phyloP scores from a whole-genome alignment of 2,113 vertebrate genomes.

The Leuciscus idus region DNA sequence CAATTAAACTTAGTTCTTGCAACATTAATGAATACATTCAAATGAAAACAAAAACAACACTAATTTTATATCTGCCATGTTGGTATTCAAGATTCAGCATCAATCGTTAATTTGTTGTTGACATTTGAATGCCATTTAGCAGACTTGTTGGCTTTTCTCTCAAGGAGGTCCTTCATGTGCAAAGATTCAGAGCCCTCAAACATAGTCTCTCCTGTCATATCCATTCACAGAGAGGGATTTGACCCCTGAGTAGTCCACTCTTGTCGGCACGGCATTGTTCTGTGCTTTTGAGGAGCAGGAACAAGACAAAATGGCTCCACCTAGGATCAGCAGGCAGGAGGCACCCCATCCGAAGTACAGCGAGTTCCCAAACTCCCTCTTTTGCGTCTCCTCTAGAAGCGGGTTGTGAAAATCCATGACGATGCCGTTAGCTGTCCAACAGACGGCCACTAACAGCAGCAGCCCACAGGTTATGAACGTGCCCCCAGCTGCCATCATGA shows the following conservation, averaged over 20 bases:
- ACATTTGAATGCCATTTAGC: not conserved
- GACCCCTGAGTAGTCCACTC: slow-evolving; percentile 65
- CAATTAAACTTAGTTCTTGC: not conserved
- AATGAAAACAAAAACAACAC: not conserved
- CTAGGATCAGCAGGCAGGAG: slow-evolving; percentile 75
- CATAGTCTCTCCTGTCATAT: slow-evolving; percentile 75
- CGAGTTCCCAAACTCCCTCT: slow-evolving; percentile 81
- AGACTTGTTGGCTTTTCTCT: not conserved
- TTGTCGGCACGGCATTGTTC: slow-evolving; percentile 46
- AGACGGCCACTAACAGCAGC: slow-evolving; percentile 76
- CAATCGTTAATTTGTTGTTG: not conserved
- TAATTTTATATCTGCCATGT: not conserved
- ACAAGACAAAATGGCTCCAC: slow-evolving; percentile 76
- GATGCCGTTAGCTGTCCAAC: slow-evolving; percentile 79
- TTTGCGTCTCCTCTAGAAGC: slow-evolving; percentile 75
- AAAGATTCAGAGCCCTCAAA: slow-evolving; percentile 64
- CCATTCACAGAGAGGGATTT: slow-evolving; percentile 67
- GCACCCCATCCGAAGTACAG: slow-evolving; percentile 82
- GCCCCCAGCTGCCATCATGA: slow-evolving; percentile 68
- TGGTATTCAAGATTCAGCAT: not conserved
- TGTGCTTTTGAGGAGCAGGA: slow-evolving; percentile 67
- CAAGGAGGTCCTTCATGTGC: not conserved
- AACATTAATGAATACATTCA: not conserved
- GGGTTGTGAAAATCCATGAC: slow-evolving; percentile 77
- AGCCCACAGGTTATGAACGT: slow-evolving; percentile 71